Evolutionary conservation across 2,113 vertebrate genomes (phyloP).

Genomic region (Cololabis saira): DNA sequence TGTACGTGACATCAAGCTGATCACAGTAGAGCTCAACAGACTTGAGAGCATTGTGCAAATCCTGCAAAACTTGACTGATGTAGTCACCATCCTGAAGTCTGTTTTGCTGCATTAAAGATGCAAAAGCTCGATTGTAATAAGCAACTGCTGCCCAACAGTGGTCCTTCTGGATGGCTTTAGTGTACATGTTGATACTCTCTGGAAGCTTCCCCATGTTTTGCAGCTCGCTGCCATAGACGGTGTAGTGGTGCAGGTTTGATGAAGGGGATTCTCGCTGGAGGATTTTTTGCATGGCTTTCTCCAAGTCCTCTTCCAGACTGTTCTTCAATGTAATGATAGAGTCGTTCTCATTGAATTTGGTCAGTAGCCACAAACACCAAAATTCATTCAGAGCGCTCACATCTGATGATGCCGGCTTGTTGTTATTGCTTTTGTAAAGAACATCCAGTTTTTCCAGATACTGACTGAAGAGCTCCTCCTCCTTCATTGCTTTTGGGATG

Average conservation of each 20-base stretch:
- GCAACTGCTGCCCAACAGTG: constrained; percentile 61
- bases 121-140: constrained; percentile 69
- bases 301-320: constrained; percentile 25
- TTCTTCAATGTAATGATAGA: constrained; percentile 1
- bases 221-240: constrained; percentile 56
- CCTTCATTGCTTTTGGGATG: constrained; percentile 44
- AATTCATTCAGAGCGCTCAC: constrained; percentile 69
- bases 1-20: constrained; percentile 1
- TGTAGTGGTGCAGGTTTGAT: constrained; percentile 66
- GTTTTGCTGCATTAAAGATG: constrained; percentile 34
- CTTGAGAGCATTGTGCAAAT: constrained; percentile 57
- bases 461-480: constrained; percentile 57
- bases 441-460: constrained; percentile 40
- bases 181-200: constrained; percentile 58
- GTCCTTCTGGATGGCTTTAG: constrained; percentile 51
- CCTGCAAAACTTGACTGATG: constrained; percentile 42
- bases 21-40: constrained; percentile 42
- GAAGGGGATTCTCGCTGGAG: constrained; percentile 34
- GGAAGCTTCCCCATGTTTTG: neutral
- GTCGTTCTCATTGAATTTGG: constrained; percentile 16
- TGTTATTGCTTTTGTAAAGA: constrained; percentile 25
- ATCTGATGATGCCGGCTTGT: constrained; percentile 33
- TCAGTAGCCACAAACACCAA: constrained; percentile 74
- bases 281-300: constrained; percentile 33
- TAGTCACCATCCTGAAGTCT: constrained; percentile 21